Evolutionary conservation across 2,797 vertebrate species (phyloP).

Genomic region (Aulostomus chinensis): DNA sequence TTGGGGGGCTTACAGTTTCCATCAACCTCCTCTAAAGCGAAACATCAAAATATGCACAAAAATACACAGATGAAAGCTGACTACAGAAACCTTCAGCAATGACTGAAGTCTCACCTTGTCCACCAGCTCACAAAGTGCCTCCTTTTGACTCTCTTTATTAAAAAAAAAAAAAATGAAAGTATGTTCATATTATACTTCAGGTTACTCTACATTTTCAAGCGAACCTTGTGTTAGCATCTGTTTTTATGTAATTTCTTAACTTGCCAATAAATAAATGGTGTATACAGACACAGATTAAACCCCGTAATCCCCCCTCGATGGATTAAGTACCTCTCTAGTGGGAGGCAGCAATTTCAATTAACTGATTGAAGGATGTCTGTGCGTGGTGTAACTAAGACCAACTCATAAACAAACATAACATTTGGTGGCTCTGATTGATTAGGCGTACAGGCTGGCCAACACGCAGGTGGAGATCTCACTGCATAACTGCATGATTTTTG

Average conservation of each 20-base stretch:
- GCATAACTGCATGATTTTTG: conserved; percentile 38
- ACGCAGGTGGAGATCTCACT: conserved; percentile 51
- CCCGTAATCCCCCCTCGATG: conserved; percentile 8
- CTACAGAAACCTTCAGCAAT: too few species aligned
- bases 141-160: background rate
- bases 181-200: too few species aligned
- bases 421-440: conserved; percentile 21
- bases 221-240: too few species aligned
- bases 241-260: conserved; percentile 1
- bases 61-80: too few species aligned
- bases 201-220: too few species aligned
- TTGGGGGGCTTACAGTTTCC: too few species aligned
- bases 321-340: conserved; percentile 7
- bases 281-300: conserved; percentile 35
- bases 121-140: background rate
- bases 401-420: conserved; percentile 15
- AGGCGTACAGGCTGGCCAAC: conserved; percentile 26
- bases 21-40: too few species aligned
- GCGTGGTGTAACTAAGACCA: background rate
- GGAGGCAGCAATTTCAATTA: conserved; percentile 12
- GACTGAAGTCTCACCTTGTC: background rate
- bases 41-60: too few species aligned
- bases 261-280: background rate
- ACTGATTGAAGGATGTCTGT: conserved; percentile 4
- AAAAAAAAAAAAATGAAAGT: too few species aligned